These are phyloP conservation scores for Paratilapia polleni DNA, from an alignment of 2,113 vertebrate species.

Conservation along the genomic window DNA sequence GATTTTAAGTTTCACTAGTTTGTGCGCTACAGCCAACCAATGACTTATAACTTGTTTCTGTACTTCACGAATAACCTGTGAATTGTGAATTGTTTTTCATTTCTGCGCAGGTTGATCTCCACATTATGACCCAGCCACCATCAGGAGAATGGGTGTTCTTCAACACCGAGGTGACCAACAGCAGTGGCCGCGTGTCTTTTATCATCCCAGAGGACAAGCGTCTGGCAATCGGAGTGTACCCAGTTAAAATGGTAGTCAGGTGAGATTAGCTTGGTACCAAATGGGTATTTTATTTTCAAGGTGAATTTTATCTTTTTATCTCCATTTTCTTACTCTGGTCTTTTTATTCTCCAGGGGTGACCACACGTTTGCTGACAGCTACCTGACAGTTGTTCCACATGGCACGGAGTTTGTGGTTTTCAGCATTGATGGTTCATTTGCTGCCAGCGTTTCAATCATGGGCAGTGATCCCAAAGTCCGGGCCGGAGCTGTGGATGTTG, in stretches of 20 bases:
- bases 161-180: slow-evolving; percentile 94
- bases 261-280: slow-evolving; percentile 58
- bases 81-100: background rate
- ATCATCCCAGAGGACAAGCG: slow-evolving; percentile 86
- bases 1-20: background rate
- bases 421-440: slow-evolving; percentile 98
- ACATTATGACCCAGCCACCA: slow-evolving; percentile 92
- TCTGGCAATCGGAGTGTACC: slow-evolving; percentile 91
- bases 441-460: slow-evolving; percentile 99
- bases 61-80: too few species aligned
- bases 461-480: slow-evolving; percentile 98
- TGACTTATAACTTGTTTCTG: too few species aligned
- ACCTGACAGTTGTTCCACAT: slow-evolving; percentile 91
- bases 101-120: slow-evolving; percentile 88
- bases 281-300: background rate
- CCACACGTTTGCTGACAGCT: slow-evolving; percentile 97
- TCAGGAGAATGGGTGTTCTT: slow-evolving; percentile 93
- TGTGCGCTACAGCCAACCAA: background rate
- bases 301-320: background rate
- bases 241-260: slow-evolving; percentile 99
- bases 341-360: slow-evolving; percentile 84
- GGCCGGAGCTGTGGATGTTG: slow-evolving; percentile 95
- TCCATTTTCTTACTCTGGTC: background rate
- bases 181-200: slow-evolving; percentile 91
- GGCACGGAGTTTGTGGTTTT: slow-evolving; percentile 97